Conservation (phyloP, 1,140 invertebrate species). For the Anagrus nilaparvatae region DNA sequence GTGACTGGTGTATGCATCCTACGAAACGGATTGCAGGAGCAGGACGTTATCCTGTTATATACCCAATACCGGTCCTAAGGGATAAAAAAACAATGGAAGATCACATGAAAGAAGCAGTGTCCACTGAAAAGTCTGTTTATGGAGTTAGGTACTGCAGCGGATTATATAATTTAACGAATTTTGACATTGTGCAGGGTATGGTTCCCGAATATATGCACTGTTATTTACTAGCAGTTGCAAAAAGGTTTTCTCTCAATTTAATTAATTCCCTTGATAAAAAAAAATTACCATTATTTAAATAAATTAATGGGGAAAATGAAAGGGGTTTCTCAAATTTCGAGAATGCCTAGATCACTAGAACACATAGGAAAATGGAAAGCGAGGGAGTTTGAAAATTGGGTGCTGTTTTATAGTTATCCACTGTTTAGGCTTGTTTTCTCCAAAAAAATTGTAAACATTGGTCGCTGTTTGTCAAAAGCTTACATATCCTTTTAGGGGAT, state of each 20-base stretch:
- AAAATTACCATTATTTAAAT: too few relatives aligned
- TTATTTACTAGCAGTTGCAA: background rate
- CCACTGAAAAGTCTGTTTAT: too few relatives aligned
- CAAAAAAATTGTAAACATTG: background rate
- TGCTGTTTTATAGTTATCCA: slow-evolving; percentile 1
- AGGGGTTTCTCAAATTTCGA: slow-evolving; percentile 10
- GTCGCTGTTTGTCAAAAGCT: slow-evolving; percentile 1
- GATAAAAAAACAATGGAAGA: too few relatives aligned
- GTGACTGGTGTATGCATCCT: background rate
- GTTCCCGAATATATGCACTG: background rate
- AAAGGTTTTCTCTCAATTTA: too few relatives aligned
- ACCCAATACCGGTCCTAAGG: too few relatives aligned
- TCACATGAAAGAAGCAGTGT: too few relatives aligned
- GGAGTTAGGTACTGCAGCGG: background rate
- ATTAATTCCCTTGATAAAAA: too few relatives aligned
- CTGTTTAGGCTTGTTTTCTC: background rate
- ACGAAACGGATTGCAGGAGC: background rate
- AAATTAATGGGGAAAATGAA: too few relatives aligned
- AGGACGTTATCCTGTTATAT: background rate
- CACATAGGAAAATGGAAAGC: slow-evolving; percentile 7
- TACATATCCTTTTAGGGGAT: slow-evolving; percentile 2
- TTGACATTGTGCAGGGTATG: background rate
- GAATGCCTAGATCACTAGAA: slow-evolving; percentile 4
- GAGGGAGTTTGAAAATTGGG: slow-evolving; percentile 5
- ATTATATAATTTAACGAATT: background rate